phyloP scores from a whole-genome alignment of 1,140 invertebrate species.

The Cydia amplana region DNA sequence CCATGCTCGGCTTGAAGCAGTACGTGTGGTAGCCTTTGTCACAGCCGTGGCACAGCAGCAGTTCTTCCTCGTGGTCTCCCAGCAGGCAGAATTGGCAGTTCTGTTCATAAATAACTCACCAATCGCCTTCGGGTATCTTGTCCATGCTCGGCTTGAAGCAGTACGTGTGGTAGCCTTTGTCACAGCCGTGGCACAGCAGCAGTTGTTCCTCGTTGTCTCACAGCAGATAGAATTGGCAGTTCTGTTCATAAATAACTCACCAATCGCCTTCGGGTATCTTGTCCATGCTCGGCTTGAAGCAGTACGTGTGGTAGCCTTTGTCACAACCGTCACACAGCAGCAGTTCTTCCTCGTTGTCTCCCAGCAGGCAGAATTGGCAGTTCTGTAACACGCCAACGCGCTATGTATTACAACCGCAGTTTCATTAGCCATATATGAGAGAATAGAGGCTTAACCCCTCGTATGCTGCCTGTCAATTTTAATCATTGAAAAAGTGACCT shows the following conservation, averaged over 20 bases:
- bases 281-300: conserved; percentile 98
- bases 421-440: too few species aligned
- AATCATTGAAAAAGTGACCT: too few species aligned
- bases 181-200: conserved; percentile 97
- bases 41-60: conserved; percentile 97
- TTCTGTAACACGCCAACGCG: conserved; percentile 82
- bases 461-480: too few species aligned
- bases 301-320: conserved; percentile 98
- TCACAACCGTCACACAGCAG: conserved; percentile 98
- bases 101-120: conserved; percentile 82
- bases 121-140: conserved; percentile 97
- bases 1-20: conserved; percentile 98
- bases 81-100: conserved; percentile 95
- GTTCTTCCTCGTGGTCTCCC: conserved; percentile 97
- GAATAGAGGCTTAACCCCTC: too few species aligned
- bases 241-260: conserved; percentile 86
- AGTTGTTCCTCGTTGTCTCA: conserved; percentile 98
- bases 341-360: conserved; percentile 97
- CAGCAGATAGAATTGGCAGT: conserved; percentile 91
- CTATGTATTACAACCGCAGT: too few species aligned
- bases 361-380: conserved; percentile 97
- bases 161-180: conserved; percentile 98
- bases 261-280: conserved; percentile 98
- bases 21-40: conserved; percentile 99
- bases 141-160: conserved; percentile 99